phyloP scores from a whole-genome alignment of 2,113 vertebrate genomes.

The Notothenia coriiceps region DNA sequence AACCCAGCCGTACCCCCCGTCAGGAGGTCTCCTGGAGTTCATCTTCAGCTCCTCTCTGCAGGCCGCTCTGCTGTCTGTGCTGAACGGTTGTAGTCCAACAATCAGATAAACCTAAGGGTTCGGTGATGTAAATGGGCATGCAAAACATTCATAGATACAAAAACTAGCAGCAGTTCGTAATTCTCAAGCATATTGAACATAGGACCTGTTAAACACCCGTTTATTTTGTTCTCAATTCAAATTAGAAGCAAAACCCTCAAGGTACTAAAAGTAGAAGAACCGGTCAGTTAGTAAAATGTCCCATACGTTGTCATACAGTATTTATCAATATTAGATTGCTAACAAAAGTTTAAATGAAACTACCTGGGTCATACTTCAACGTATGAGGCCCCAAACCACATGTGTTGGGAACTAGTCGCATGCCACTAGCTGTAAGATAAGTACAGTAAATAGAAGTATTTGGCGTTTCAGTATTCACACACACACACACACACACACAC shows the following conservation, averaged over 20 bases:
- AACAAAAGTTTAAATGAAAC: not conserved
- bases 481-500: no score
- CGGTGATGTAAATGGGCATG: slow-evolving; percentile 32
- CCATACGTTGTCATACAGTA: not conserved
- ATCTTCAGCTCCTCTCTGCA: slow-evolving; percentile 22
- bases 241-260: not conserved
- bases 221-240: not conserved
- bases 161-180: not conserved
- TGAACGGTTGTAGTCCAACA: not conserved
- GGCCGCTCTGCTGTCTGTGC: slow-evolving; percentile 15
- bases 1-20: slow-evolving; percentile 86
- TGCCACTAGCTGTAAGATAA: no score
- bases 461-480: not conserved
- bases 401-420: no score
- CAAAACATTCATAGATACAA: not conserved
- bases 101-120: not conserved
- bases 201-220: not conserved
- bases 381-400: no score
- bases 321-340: not conserved
- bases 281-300: not conserved
- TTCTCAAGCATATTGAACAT: not conserved
- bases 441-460: not conserved
- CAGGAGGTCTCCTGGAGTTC: slow-evolving; percentile 58
- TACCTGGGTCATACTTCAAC: no score
- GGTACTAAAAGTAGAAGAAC: not conserved